These are phyloP conservation scores for Hypanus sabinus DNA, from an alignment of 2,113 vertebrate species.

Conservation along the genomic window DNA sequence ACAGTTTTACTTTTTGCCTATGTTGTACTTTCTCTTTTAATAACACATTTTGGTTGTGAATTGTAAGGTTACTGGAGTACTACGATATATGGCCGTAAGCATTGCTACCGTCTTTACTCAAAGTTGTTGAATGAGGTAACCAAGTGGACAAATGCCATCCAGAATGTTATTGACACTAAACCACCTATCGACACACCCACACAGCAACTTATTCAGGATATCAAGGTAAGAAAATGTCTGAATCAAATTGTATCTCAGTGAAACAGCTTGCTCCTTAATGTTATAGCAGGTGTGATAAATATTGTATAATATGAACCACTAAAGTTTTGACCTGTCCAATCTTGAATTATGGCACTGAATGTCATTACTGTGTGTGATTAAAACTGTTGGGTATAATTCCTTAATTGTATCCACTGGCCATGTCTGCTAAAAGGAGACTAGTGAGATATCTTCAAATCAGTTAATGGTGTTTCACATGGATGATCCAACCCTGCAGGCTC, in stretches of 20 bases:
- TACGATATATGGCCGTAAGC: conserved; percentile 83
- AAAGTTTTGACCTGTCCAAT: not conserved
- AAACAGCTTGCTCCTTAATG: not conserved
- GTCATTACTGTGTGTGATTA: too few relatives aligned
- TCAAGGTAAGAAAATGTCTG: conserved; percentile 65
- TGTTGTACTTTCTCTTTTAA: not conserved
- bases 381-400: too few relatives aligned
- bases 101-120: conserved; percentile 84
- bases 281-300: not conserved
- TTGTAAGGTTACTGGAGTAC: conserved; percentile 85
- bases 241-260: not conserved
- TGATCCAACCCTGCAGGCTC: too few relatives aligned
- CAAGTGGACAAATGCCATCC: conserved; percentile 82
- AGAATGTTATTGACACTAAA: conserved; percentile 90
- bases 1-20: not conserved
- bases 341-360: not conserved
- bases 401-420: too few relatives aligned
- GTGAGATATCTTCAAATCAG: too few relatives aligned
- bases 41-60: conserved; percentile 10
- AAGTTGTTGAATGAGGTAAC: conserved; percentile 86
- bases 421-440: too few relatives aligned
- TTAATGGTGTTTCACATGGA: too few relatives aligned
- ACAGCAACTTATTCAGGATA: conserved; percentile 90
- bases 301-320: not conserved
- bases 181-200: conserved; percentile 89